Base-by-base conservation (phyloP, 2,888 invertebrate species). In the Bugulina stolonifera region DNA sequence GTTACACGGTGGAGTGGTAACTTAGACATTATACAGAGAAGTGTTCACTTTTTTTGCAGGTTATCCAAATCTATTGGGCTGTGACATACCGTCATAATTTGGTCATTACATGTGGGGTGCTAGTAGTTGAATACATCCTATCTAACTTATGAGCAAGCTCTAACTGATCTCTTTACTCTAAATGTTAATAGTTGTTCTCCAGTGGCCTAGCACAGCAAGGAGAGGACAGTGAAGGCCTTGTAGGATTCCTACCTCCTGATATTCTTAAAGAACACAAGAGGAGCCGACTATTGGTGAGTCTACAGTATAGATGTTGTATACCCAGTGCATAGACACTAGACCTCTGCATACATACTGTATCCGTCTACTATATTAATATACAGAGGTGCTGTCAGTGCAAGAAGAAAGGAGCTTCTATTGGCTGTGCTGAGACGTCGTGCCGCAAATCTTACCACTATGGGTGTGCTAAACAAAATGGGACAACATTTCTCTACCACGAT, bases 311-410 rank as follows among this genome's bases (percentile, higher is more conserved):
- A n/a, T n/a, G n/a, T n/a, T n/a, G n/a, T n/a, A n/a, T n/a, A n/a
- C n/a, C n/a, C n/a, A n/a, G n/a, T n/a, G n/a, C n/a, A n/a, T n/a
- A n/a, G n/a, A n/a, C n/a, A 10, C 10, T 10, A 52, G 52, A 14
- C 22, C 52, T 52, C 22, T 52, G 52, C 52, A 52, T 52, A 22
- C 52, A 10, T 52, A 14, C 52, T 52, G 22, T 52, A 52, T 52
- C 10, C 52, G 52, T 14, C 52, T 22, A n/a, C n/a, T n/a, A n/a
- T n/a, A n/a, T 73, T 71, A 75, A 72, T 57, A 73, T 86, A 86
- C 84, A 92, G 91, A 82, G 79, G 77, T 93, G 93, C 79, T 87
- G 84, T 1, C 91, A 88, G 80, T 93, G 93, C 79, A 84, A 85
- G 23, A 85, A 85, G 35, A 81, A 72, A 0, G 90, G 90, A 0